Base-by-base conservation (phyloP, 2,113 vertebrate species). In the Pluvianellus socialis region DNA sequence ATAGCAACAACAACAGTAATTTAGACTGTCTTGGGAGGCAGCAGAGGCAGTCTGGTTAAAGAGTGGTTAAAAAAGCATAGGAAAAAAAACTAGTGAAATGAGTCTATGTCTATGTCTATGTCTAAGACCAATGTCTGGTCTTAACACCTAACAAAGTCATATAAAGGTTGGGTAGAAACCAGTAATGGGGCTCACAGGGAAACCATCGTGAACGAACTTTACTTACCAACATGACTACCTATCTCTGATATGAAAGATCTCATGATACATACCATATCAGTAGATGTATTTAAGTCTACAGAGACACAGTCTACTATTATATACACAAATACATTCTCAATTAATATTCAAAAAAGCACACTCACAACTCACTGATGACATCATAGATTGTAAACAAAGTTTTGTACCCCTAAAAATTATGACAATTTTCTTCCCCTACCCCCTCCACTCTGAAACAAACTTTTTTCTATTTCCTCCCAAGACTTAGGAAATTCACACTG, bases 361-460 rank as follows among this genome's bases (percentile, higher is more conserved):
- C 1, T 73, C 40, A 53, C 7, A 70, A n/a, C 42, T 70, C 50
- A 28, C 8, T 72, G 66, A 61, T 61, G 14, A 79, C 23, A 35
- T 86, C 55, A 53, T 5, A 72, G 9, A 4, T 58, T 53, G 8
- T 14, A 82, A 79, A 79, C 7, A 70, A 70, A 93, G 9, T 10
- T 85, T 72, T 76, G 2, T 17, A 79, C 2, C 22, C 11, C 38
- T 80, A 45, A 80, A 92, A 70, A 35, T 42, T 30, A 59, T 5
- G 11, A 3, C 3, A 10, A 18, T 71, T 82, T 80, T 76, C 33
- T 59, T 61, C 10, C 11, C 7, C 12, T 53, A 20, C 3, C 1
- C 16, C 8, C 14, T n/a, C 3, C 5, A 2, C 5, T 16, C 13
- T 12, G 30, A 89, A 81, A 14, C 10, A n/a, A 7, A 58, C 0